Conservation (phyloP, 2,797 vertebrate species). For the Amniataba percoides region DNA sequence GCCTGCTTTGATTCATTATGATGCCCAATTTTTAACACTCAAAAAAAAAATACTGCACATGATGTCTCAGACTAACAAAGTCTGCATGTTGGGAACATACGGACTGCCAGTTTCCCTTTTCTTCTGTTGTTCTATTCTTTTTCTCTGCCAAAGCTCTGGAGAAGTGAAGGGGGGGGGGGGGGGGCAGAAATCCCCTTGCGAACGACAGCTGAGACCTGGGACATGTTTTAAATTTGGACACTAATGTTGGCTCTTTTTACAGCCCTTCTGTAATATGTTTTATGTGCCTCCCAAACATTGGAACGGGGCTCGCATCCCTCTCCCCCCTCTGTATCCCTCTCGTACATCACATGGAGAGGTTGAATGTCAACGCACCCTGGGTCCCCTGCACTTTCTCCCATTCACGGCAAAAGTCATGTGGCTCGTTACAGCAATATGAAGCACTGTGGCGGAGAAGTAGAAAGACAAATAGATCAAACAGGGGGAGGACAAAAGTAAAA, state of each 20-base stretch:
- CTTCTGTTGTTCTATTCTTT: conserved; percentile 65
- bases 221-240: conserved; percentile 83
- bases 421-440: conserved; percentile 45
- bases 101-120: conserved; percentile 63
- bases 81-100: conserved; percentile 64
- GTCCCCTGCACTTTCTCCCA: conserved; percentile 58
- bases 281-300: conserved; percentile 72
- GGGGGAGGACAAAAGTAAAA: background rate
- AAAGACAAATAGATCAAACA: background rate
- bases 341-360: conserved; percentile 69
- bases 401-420: conserved; percentile 51
- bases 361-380: conserved; percentile 67
- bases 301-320: conserved; percentile 48
- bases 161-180: conserved; percentile 25
- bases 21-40: conserved; percentile 32
- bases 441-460: conserved; percentile 5
- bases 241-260: conserved; percentile 72
- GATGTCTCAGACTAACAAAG: conserved; percentile 62
- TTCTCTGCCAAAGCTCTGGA: conserved; percentile 67
- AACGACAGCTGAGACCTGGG: conserved; percentile 77
- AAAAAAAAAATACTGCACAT: conserved; percentile 29
- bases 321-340: conserved; percentile 56
- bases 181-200: conserved; percentile 53
- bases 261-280: conserved; percentile 75
- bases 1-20: conserved; percentile 14